phyloP scores from a whole-genome alignment of 2,888 invertebrate species.

The Spilosoma lubricipeda region DNA sequence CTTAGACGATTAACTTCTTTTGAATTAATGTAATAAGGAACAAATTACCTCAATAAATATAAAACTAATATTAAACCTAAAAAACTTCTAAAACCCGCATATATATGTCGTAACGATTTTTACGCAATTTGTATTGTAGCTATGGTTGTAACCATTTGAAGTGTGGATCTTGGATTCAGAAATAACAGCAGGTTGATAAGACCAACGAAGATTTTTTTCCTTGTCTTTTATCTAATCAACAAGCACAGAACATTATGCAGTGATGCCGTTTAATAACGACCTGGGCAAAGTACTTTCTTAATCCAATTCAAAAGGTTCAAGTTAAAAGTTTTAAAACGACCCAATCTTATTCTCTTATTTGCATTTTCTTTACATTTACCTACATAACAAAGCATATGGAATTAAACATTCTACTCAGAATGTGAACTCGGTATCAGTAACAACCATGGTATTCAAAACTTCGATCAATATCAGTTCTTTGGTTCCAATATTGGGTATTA shows the following conservation, averaged over 20 bases:
- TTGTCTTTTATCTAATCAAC: not conserved
- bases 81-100: not conserved
- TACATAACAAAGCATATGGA: conserved; percentile 37
- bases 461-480: conserved; percentile 66
- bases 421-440: conserved; percentile 53
- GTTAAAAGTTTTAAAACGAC: conserved; percentile 31
- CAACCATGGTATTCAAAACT: conserved; percentile 62
- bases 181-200: not conserved
- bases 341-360: conserved; percentile 29
- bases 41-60: not conserved
- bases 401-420: conserved; percentile 41
- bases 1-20: not conserved
- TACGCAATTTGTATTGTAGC: not conserved
- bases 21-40: not conserved
- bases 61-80: not conserved
- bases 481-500: conserved; percentile 75
- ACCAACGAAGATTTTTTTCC: not conserved
- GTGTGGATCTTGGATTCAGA: not conserved
- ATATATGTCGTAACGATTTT: too few species aligned
- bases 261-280: not conserved
- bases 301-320: conserved; percentile 24
- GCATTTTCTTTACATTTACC: conserved; percentile 42
- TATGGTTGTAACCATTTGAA: not conserved
- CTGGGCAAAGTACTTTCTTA: not conserved
- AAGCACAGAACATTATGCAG: not conserved